These are phyloP conservation scores for Taenioides sp. DNA, from an alignment of 2,797 vertebrate species.

Conservation along the genomic window DNA sequence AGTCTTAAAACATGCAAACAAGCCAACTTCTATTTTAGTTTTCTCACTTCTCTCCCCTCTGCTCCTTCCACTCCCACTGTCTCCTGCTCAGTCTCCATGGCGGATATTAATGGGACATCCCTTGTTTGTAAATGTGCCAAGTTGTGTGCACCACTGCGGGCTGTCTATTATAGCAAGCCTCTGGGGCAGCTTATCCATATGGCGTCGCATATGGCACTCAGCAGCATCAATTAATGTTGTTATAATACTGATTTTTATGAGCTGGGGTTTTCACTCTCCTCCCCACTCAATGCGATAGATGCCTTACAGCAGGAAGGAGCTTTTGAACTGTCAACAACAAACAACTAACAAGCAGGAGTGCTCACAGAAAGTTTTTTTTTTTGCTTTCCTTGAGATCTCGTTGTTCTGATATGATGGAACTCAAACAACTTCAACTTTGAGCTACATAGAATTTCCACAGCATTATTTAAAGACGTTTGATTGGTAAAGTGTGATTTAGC, in stretches of 20 bases:
- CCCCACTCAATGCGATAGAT: conserved; percentile 10
- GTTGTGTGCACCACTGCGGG: conserved; percentile 78
- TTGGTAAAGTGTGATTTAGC: conserved; percentile 21
- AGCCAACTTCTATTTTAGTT: conserved; percentile 28
- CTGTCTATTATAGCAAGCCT: conserved; percentile 83
- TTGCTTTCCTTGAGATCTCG: conserved; percentile 25
- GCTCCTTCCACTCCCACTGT: conserved; percentile 44
- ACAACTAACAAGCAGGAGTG: conserved; percentile 33
- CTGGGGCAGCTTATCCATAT: conserved; percentile 81
- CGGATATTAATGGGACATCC: conserved; percentile 81
- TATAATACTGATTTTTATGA: conserved; percentile 83
- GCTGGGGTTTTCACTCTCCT: conserved; percentile 57
- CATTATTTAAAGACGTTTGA: conserved; percentile 25
- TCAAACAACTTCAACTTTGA: conserved; percentile 49
- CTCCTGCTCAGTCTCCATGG: conserved; percentile 65
- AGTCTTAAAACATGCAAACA: conserved; percentile 22
- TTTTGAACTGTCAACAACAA: conserved; percentile 43
- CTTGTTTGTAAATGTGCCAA: conserved; percentile 86
- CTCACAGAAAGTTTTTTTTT: conserved; percentile 22
- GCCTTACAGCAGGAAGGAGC: conserved; percentile 9
- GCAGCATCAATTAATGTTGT: conserved; percentile 87
- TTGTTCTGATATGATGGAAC: conserved; percentile 16
- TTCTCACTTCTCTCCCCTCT: conserved; percentile 18
- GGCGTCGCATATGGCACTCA: conserved; percentile 82
- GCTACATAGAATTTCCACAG: conserved; percentile 19